These are phyloP conservation scores for Drosophila micromelanica DNA, from an alignment of 1,140 invertebrate genomes.

Conservation along the genomic window DNA sequence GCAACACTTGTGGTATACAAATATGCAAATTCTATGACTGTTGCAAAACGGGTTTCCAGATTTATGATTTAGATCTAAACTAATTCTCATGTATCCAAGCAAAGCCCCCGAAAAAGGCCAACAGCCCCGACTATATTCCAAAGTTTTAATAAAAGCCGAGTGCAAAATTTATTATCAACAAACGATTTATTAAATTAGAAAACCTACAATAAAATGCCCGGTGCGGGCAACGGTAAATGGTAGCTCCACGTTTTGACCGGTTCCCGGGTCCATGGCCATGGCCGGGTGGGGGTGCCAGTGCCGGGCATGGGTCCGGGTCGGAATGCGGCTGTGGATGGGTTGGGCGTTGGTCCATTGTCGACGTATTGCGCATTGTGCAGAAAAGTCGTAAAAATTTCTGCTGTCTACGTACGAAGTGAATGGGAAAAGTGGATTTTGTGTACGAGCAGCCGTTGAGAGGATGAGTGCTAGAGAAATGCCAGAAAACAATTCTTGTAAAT, in stretches of 20 bases:
- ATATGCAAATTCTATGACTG: too few relatives aligned
- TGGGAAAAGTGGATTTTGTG: slow-evolving; percentile 48
- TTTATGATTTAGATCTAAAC: not conserved
- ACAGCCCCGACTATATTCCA: slow-evolving; percentile 11
- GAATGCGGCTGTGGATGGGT: slow-evolving; percentile 6
- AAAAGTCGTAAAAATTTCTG: slow-evolving; percentile 81
- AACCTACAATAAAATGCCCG: slow-evolving; percentile 66
- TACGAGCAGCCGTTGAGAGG: slow-evolving; percentile 20
- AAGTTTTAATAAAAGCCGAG: slow-evolving; percentile 66
- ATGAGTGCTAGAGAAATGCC: slow-evolving; percentile 38
- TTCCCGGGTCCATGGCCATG: slow-evolving; percentile 2
- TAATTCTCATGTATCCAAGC: not conserved
- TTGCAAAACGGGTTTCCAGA: too few relatives aligned
- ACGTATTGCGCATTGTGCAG: slow-evolving; percentile 80
- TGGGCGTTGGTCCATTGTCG: slow-evolving; percentile 66
- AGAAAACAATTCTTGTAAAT: slow-evolving; percentile 81
- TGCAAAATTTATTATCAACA: slow-evolving; percentile 70
- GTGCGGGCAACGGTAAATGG: slow-evolving; percentile 33
- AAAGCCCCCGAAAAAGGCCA: not conserved
- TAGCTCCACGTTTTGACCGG: slow-evolving; percentile 28
- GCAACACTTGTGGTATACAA: too few relatives aligned
- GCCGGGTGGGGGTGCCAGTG: not conserved
- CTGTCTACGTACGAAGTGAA: slow-evolving; percentile 78
- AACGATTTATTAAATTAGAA: slow-evolving; percentile 73
- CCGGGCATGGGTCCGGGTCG: not conserved